Evolutionary conservation across 2,888 invertebrate species (phyloP), one percentile per base, ranked within the genome.

Genomic region (Diplolepis rosae): DNA sequence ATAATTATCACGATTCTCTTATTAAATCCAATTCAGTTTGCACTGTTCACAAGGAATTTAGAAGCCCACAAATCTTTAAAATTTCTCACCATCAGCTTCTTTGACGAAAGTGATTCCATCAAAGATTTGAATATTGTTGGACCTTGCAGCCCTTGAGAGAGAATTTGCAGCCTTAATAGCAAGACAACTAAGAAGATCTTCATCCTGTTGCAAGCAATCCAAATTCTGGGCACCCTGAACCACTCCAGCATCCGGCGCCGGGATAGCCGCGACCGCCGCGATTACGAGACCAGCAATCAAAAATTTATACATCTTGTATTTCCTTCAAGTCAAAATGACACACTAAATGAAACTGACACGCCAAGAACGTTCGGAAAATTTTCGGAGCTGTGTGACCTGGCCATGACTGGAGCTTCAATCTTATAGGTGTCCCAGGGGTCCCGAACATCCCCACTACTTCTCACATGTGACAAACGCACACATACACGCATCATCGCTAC

Each of bases 31-130:
- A 45, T 45, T 9, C 45, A 9, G 7, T 45, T 48, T 18, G 45
- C 48, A 48, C 48, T 48, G 22, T 11, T 52, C 28, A 52, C 28
- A n/a, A 30, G 4, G 28, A 45, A 45, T 13, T 50, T 6, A 7
- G 24, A 50, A 18, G 18, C 32, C 54, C 54, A 32, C 32, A 32
- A 32, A 54, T 54, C 15, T 4, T 18, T 2, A n/a, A 39, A 22
- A 39, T 9, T 5, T 84, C 87, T 88, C 75, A 89, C 88, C 72
- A 4, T 87, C 86, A n/a, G 78, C 75, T 32, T 87, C 86, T 45
- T 85, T 79, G 76, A 91, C 89, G 78, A 93, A 90, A 71, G 90
- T 89, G 69, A 93, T 87, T 71, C 93, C 93, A 54, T 91, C 91
- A 75, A 91, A 71, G 66, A 93, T 80, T 72, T 92, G 90, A 72